phyloP scores from a whole-genome alignment of 1,140 invertebrate genomes.

The Drosophila busckii region DNA sequence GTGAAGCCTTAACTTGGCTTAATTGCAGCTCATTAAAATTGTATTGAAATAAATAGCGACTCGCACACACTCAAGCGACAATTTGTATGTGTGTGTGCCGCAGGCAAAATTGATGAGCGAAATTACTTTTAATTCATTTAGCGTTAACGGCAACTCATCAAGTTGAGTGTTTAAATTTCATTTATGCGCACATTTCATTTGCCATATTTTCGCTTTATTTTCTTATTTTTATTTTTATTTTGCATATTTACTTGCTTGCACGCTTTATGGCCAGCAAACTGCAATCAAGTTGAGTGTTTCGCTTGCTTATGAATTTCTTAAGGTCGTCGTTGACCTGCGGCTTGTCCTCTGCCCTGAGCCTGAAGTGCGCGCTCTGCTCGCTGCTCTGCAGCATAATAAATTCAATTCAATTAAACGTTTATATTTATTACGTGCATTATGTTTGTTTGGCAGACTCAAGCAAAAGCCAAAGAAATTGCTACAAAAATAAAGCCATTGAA shows the following conservation, averaged over 20 bases:
- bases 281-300: conserved; percentile 61
- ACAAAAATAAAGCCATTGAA: not conserved
- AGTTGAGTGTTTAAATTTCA: conserved; percentile 70
- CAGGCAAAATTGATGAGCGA: conserved; percentile 53
- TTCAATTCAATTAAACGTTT: conserved; percentile 57
- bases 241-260: conserved; percentile 17
- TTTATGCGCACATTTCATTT: conserved; percentile 45
- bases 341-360: too few species aligned
- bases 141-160: conserved; percentile 71
- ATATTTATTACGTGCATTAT: conserved; percentile 41
- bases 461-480: not conserved
- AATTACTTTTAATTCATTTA: conserved; percentile 70
- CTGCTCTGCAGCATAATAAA: conserved; percentile 30
- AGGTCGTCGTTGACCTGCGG: conserved; percentile 34
- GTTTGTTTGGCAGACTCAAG: conserved; percentile 16
- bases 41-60: conserved; percentile 55
- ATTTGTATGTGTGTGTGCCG: conserved; percentile 12
- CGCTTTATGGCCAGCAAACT: conserved; percentile 3
- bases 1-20: conserved; percentile 12
- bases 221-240: conserved; percentile 14
- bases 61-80: not conserved
- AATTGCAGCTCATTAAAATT: conserved; percentile 62
- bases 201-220: conserved; percentile 28
- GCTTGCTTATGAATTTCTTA: conserved; percentile 11
- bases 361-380: too few species aligned